Percentiles rank a stretch among this genome's conserved stretches.
phyloP scores from a whole-genome alignment of 1,140 invertebrate species.

The Agrypnia vestita region DNA sequence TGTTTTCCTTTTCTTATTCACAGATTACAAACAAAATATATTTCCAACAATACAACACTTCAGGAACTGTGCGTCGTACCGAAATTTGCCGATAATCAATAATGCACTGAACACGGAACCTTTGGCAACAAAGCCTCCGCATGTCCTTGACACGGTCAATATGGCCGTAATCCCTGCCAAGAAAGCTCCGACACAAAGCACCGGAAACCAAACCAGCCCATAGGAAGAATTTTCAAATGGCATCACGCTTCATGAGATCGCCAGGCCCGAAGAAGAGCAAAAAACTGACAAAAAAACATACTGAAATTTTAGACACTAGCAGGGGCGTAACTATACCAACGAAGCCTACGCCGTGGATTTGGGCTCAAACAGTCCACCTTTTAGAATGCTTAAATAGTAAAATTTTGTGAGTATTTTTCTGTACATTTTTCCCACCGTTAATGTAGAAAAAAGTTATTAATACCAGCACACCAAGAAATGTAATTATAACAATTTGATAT shows the following conservation, averaged over 20 bases:
- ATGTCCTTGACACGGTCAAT: constrained; percentile 40
- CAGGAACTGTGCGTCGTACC: constrained; percentile 1
- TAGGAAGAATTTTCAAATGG: constrained; percentile 34
- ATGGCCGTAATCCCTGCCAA: constrained; percentile 27
- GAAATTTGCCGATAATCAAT: constrained; percentile 36
- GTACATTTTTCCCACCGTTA: too few relatives aligned
- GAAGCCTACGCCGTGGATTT: too few relatives aligned
- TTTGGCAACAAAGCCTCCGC: constrained; percentile 23
- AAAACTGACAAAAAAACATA: neutral
- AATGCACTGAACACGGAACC: constrained; percentile 4
- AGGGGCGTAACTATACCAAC: too few relatives aligned
- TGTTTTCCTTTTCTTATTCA: neutral
- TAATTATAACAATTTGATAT: too few relatives aligned
- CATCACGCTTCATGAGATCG: constrained; percentile 37
- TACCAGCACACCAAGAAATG: too few relatives aligned
- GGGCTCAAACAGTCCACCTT: too few relatives aligned
- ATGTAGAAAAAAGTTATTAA: too few relatives aligned
- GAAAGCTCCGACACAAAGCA: constrained; percentile 41
- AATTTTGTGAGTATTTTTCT: too few relatives aligned
- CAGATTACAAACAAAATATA: constrained; percentile 47
- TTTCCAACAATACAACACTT: constrained; percentile 49
- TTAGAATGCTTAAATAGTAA: too few relatives aligned
- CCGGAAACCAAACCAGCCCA: constrained; percentile 36
- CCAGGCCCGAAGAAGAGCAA: neutral
- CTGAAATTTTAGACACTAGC: too few relatives aligned